Evolutionary conservation across 2,888 invertebrate species (phyloP).

Genomic region (Pherbina coryleti): DNA sequence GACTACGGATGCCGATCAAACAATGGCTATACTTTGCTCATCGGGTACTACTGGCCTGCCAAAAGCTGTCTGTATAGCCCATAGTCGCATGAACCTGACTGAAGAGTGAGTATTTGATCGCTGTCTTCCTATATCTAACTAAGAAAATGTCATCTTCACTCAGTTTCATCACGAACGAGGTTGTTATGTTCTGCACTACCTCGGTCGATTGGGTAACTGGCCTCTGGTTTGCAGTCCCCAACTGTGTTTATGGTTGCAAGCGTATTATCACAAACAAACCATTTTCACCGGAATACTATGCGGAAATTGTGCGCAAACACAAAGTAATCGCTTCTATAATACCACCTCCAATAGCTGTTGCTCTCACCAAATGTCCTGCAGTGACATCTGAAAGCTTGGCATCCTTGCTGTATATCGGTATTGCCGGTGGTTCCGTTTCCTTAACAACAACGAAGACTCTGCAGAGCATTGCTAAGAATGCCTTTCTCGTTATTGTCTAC

Average conservation of each 20-base stretch:
- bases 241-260: background rate
- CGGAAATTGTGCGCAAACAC: conserved; percentile 54
- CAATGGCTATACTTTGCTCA: conserved; percentile 58
- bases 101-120: background rate
- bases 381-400: conserved; percentile 50
- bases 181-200: background rate
- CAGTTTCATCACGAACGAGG: background rate
- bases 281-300: conserved; percentile 53
- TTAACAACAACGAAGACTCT: conserved; percentile 50
- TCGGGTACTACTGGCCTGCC: conserved; percentile 62
- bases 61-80: conserved; percentile 53
- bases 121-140: no score
- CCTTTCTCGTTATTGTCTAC: conserved; percentile 52
- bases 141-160: no score
- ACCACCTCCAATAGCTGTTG: conserved; percentile 56
- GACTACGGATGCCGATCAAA: conserved; percentile 49
- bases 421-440: conserved; percentile 54
- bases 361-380: conserved; percentile 50
- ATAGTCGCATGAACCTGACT: background rate
- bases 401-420: conserved; percentile 50
- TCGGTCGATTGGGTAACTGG: background rate
- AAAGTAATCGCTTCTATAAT: conserved; percentile 52
- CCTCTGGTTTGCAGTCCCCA: background rate
- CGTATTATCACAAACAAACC: conserved; percentile 45
- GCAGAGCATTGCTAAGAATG: conserved; percentile 50